These are phyloP conservation scores for Larimichthys crocea DNA, from an alignment of 2,113 vertebrate species.

Conservation along the genomic window DNA sequence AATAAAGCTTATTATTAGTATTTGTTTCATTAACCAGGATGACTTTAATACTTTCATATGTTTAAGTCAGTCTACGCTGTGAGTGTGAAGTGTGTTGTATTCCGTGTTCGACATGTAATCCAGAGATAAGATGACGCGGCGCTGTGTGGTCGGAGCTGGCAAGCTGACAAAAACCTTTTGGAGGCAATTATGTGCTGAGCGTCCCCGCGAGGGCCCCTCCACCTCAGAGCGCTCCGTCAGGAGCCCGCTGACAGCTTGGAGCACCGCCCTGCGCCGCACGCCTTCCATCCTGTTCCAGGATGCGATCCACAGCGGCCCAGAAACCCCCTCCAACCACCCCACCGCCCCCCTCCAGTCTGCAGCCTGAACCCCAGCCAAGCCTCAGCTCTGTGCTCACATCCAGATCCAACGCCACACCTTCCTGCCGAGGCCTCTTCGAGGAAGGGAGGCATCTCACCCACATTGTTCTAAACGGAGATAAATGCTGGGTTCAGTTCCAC, in stretches of 20 bases:
- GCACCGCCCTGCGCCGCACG: constrained; percentile 62
- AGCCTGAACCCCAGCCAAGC: constrained; percentile 63
- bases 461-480: constrained; percentile 29
- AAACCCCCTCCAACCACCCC: constrained; percentile 30
- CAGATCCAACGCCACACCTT: constrained; percentile 26
- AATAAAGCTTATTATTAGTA: too few relatives aligned
- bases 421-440: background rate
- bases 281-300: constrained; percentile 65
- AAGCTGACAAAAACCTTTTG: constrained; percentile 55
- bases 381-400: constrained; percentile 46
- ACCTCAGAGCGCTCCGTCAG: constrained; percentile 65
- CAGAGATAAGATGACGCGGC: too few relatives aligned
- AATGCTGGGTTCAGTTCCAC: constrained; percentile 12
- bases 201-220: constrained; percentile 48
- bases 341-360: constrained; percentile 1
- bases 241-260: constrained; percentile 73
- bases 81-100: too few relatives aligned
- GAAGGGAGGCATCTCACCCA: constrained; percentile 12
- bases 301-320: constrained; percentile 46
- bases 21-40: too few relatives aligned
- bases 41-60: too few relatives aligned
- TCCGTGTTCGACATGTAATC: background rate
- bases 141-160: background rate
- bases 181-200: constrained; percentile 50
- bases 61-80: too few relatives aligned